Evolutionary conservation across 2,797 vertebrate species (phyloP), one percentile per base, ranked within the genome.

Genomic region (Protonibea diacanthus): DNA sequence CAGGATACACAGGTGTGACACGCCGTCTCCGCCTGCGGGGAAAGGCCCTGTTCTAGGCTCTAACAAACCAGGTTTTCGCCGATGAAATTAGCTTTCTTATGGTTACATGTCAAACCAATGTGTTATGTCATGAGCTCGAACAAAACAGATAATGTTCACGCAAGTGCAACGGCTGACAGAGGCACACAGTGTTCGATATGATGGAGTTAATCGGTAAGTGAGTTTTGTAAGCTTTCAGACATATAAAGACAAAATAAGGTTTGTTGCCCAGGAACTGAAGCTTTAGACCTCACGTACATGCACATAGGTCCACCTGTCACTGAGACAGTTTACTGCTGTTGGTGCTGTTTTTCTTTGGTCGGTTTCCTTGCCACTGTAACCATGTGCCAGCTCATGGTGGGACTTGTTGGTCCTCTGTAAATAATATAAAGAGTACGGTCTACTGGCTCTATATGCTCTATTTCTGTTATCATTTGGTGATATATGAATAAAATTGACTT

Each of bases 1-100:
- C 59, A 82, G 79, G 84, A 91, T 75, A 63, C 75, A 0, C 80
- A 83, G 77, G 80, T 90, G 80, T 79, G 60, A 62, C 69, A 49
- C 1, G 0, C 65, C 61, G 18, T 23, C 55, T 6, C 63, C 2
- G 21, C 63, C 63, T 13, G 33, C 8, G 33, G 48, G 53, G 53
- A 40, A 67, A 21, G 40, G 11, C 13, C 75, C 40, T 57, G n/a
- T 64, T 82, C 56, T 51, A 13, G 23, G 38, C 67, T 52, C 20
- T 9, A 64, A 64, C 61, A 82, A 71, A 55, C 45, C 17, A 11
- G 62, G 75, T 66, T 74, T 71, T 56, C 3, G 1, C 3, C 12
- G 21, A 47, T 12, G 27, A 47, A 63, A 51, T 68, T 56, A 58
- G 42, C 6, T 38, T 29, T 48, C 12, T 42, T 56, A 55, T 29